Base-by-base conservation (phyloP, 2,888 invertebrate genomes). In the Dione vanillae region DNA sequence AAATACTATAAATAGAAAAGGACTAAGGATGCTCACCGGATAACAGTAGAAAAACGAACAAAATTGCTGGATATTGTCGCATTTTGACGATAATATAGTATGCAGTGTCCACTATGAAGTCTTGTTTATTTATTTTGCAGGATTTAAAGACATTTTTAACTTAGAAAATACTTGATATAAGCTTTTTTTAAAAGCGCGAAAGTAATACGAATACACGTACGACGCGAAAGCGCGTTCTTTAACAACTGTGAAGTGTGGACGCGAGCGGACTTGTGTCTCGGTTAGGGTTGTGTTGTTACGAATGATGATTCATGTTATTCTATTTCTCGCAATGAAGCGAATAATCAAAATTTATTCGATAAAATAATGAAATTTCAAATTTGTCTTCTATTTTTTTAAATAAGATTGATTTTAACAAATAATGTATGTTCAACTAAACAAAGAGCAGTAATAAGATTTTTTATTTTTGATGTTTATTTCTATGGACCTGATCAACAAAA, bases 21-120 rank as follows among this genome's bases (percentile, higher is more conserved):
- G 85, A 82, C 83, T 83, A 84, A 87, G 85, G 88, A 90, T 88
- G 86, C 92, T 91, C 86, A 92, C 92, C 92, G 84, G 86, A 86
- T 82, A 91, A 81, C 78, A 91, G 78, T 77, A 92, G 82, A 77
- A 84, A 81, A 77, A 85, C 78, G 78, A 87, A 79, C 72, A 91
- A 79, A 78, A 89, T 79, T 76, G 81, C 82, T 78, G 84, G 85
- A 75, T 81, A 83, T 77, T 82, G 80, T 78, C 86, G 85, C 92
- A 92, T 92, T 86, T 89, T 80, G 76, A 79, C 76, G 82, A 83
- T 81, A 83, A 76, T 82, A 78, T 59, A 74, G 43, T 75, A 72
- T 78, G 65, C 61, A 61, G 51, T 43, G 71, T 67, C 65, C 66
- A 70, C 66, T 68, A 65, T 19, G 37, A 52, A 20, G n/a, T 37